Evolutionary conservation across 2,888 invertebrate species (phyloP).

Genomic region (Rhaphigaster nebulosa): DNA sequence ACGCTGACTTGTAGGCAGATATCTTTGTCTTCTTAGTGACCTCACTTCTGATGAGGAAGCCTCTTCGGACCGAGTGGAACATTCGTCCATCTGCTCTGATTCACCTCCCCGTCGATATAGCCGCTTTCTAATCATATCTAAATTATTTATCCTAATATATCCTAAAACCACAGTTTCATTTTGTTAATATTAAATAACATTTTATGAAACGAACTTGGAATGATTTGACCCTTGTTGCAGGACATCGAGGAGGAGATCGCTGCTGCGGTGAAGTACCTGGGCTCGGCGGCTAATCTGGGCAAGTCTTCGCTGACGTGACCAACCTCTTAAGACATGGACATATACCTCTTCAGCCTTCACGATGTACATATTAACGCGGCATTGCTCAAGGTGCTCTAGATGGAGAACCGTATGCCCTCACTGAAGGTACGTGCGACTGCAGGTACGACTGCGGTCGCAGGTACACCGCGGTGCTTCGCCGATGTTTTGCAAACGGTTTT

Average conservation of each 20-base stretch:
- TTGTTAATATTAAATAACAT: no score
- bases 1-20: no score
- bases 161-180: no score
- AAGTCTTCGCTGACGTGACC: neutral
- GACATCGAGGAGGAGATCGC: conserved; percentile 59
- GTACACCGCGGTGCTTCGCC: conserved; percentile 26
- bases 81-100: no score
- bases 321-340: neutral
- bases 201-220: no score
- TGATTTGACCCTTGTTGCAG: conserved; percentile 36
- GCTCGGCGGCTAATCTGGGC: conserved; percentile 61
- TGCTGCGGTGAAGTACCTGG: conserved; percentile 62
- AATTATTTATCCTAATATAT: no score
- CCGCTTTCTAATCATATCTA: no score
- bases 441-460: neutral
- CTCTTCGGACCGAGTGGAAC: no score
- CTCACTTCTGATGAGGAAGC: no score
- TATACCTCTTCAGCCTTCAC: neutral
- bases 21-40: no score
- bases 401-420: neutral
- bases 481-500: neutral
- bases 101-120: no score
- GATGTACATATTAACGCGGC: conserved; percentile 1
- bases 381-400: conserved; percentile 11
- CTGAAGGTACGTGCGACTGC: conserved; percentile 15